phyloP scores from a whole-genome alignment of 2,113 vertebrate genomes.

The Jacana jacana region DNA sequence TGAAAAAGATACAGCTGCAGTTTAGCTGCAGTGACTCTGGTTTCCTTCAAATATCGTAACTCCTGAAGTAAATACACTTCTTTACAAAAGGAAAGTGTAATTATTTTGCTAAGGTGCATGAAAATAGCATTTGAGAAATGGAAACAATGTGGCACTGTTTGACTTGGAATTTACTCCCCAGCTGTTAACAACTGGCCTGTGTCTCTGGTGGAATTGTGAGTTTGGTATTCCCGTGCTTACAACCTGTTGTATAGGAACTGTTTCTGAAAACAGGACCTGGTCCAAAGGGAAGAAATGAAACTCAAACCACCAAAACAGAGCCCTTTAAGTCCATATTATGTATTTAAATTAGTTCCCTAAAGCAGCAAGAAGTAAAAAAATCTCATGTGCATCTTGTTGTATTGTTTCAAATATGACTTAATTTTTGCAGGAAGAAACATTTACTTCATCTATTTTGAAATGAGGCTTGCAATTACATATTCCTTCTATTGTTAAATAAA shows the following conservation, averaged over 20 bases:
- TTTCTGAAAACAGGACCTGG: neutral
- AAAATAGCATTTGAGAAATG: neutral
- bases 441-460: neutral
- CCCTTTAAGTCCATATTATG: neutral
- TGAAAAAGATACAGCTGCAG: neutral
- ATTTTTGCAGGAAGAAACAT: neutral
- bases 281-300: neutral
- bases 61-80: neutral
- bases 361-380: neutral
- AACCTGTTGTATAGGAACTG: neutral
- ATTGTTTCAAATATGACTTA: neutral
- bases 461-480: neutral
- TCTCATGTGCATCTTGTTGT: neutral
- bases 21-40: neutral
- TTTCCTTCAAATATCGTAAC: neutral
- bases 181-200: neutral
- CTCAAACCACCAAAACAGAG: neutral
- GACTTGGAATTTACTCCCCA: conserved; percentile 19
- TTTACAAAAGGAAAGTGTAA: neutral
- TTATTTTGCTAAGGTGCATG: conserved; percentile 23
- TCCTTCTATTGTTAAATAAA: neutral
- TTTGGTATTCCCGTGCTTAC: neutral
- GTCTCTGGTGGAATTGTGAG: neutral
- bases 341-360: conserved; percentile 10
- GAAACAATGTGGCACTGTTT: conserved; percentile 37